Evolutionary conservation across 2,888 invertebrate genomes (phyloP), one percentile per base, ranked within the genome.

Genomic region (Clitarchus hookeri): DNA sequence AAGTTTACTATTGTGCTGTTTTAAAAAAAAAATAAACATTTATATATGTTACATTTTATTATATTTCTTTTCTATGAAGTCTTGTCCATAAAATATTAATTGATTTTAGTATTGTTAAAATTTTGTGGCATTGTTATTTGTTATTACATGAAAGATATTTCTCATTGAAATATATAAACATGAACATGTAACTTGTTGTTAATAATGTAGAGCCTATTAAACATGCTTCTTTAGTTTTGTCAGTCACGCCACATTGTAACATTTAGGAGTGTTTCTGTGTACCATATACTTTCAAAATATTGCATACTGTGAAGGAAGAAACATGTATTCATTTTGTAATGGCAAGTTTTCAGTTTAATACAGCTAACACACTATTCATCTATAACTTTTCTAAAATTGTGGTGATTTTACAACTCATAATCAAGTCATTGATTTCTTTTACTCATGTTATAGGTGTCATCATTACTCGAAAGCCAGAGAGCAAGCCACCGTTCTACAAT

Each of bases 121-220:
- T 65, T 65, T 65, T 65, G 65, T 65, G 65, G 65, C 8, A 65
- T 65, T 65, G 65, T 65, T 65, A 65, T 65, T 65, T 65, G 65
- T 65, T 65, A n/a, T n/a, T 65, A 65, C 65, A 65, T 65, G 65
- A 65, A 65, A 65, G 16, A 65, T 65, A 65, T 65, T 65, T 65
- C 65, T 65, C 65, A 23, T n/a, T 65, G 65, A 65, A 65, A 65
- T 65, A 65, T 65, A 65, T 65, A 65, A 23, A n/a, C 65, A 65
- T 65, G 65, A 65, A 65, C n/a, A 65, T 65, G 65, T 65, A 65
- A 65, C 65, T 65, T 65, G 65, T 65, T 65, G 65, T 65, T 65
- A n/a, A 65, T 65, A 65, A 65, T 65, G 65, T 65, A 65, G 65
- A 65, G 65, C 65, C 65, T 65, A 23, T 16, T 9, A 65, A 11